Percentiles rank a stretch among this genome's conserved stretches.
phyloP scores from a whole-genome alignment of 2,113 vertebrate species.

The Uropsilus gracilis region DNA sequence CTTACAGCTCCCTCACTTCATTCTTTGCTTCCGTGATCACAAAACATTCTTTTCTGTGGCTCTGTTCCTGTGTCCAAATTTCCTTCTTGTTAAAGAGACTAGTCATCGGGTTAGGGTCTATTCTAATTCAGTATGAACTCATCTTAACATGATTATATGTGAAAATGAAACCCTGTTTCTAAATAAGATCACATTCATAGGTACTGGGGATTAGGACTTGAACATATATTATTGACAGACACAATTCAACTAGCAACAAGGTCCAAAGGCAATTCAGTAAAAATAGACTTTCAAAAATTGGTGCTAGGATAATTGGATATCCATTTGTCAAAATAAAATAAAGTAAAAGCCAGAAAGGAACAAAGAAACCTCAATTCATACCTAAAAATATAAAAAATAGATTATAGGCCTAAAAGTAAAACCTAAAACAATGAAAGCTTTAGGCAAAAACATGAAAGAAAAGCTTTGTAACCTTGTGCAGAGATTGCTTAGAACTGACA shows the following conservation, averaged over 20 bases:
- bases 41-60: not conserved
- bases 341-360: not conserved
- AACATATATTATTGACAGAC: not conserved
- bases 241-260: not conserved
- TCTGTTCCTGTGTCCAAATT: not conserved
- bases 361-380: not conserved
- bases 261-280: not conserved
- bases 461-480: not conserved
- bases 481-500: constrained; percentile 5
- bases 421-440: not conserved
- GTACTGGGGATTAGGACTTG: not conserved
- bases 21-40: not conserved
- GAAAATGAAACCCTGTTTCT: not conserved
- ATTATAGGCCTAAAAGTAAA: not conserved
- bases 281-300: not conserved
- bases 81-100: not conserved
- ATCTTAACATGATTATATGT: not conserved
- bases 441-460: constrained; percentile 1
- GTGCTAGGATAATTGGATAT: not conserved
- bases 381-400: not conserved
- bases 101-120: not conserved
- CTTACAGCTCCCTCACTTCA: rapidly evolving
- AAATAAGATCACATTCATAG: not conserved
- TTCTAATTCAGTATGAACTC: not conserved
- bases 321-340: not conserved